These are phyloP conservation scores for Glomeris maerens DNA, from an alignment of 1,140 invertebrate genomes.

Conservation along the genomic window DNA sequence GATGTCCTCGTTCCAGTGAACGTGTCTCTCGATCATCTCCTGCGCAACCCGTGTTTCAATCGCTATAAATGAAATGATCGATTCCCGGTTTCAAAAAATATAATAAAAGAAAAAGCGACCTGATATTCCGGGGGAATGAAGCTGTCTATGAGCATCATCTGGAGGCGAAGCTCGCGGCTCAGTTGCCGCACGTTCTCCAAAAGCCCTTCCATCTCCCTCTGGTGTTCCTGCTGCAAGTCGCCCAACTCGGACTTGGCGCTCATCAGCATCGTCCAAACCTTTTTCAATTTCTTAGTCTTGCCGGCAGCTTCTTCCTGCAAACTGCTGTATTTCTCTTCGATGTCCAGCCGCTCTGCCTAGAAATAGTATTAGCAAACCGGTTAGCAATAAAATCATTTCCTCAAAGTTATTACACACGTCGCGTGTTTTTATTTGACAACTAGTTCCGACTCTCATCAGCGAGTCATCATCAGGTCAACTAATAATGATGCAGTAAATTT, in stretches of 20 bases:
- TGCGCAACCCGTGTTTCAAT: conserved; percentile 25
- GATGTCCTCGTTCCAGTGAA: conserved; percentile 94
- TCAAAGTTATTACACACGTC: too few relatives aligned
- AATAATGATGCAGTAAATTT: too few relatives aligned
- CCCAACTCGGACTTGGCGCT: conserved; percentile 70
- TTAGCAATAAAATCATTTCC: too few relatives aligned
- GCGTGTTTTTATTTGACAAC: too few relatives aligned
- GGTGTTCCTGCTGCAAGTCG: conserved; percentile 84
- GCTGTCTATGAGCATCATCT: conserved; percentile 62
- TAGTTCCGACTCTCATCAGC: too few relatives aligned
- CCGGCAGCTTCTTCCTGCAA: conserved; percentile 85
- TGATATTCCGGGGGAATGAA: conserved; percentile 88
- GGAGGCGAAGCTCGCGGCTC: conserved; percentile 75
- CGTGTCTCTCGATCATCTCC: conserved; percentile 81
- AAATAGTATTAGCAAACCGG: too few relatives aligned
- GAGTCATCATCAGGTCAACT: too few relatives aligned
- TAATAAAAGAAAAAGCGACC: conserved; percentile 24
- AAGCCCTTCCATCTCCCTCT: conserved; percentile 88
- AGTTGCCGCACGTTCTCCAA: conserved; percentile 81
- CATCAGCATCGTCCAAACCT: conserved; percentile 64
- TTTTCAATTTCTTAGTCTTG: conserved; percentile 84
- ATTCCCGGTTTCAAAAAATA: neutral
- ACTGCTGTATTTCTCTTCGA: conserved; percentile 89
- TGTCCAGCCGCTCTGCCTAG: conserved; percentile 75
- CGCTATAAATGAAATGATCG: neutral